Percentiles rank a stretch among this genome's conserved stretches.
These are phyloP conservation scores for Perizoma flavofasciatum DNA, from an alignment of 2,888 invertebrate species.

Conservation along the genomic window DNA sequence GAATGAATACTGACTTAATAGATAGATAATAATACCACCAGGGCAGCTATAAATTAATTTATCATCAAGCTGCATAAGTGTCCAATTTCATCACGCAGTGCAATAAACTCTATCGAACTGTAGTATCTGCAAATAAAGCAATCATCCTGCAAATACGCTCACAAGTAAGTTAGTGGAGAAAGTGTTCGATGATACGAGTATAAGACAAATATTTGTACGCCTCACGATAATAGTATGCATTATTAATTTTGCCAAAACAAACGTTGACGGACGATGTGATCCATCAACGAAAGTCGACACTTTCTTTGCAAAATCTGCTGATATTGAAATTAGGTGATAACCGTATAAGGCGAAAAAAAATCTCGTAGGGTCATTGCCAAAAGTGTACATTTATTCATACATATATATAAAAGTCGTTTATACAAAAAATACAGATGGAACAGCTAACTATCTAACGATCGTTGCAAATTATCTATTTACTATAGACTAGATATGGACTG, in stretches of 20 bases:
- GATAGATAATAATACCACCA: too few relatives aligned
- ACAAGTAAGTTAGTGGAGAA: conserved; percentile 20
- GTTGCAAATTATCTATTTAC: too few relatives aligned
- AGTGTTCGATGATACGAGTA: conserved; percentile 13
- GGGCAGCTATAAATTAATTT: too few relatives aligned
- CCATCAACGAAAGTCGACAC: conserved; percentile 28
- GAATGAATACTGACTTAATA: background rate
- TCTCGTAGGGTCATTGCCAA: too few relatives aligned
- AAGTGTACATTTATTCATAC: too few relatives aligned
- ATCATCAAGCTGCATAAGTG: background rate
- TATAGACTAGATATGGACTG: too few relatives aligned
- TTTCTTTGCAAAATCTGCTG: conserved; percentile 20
- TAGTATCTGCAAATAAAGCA: conserved; percentile 2
- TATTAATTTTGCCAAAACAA: conserved; percentile 34
- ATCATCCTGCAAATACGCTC: conserved; percentile 20
- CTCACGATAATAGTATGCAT: conserved; percentile 8
- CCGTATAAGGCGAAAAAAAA: too few relatives aligned
- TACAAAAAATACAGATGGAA: too few relatives aligned
- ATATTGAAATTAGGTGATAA: conserved; percentile 2
- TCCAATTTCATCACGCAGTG: background rate
- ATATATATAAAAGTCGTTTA: too few relatives aligned
- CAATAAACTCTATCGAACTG: too few relatives aligned
- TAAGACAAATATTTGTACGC: conserved; percentile 25
- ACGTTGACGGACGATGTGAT: conserved; percentile 25
- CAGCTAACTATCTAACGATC: too few relatives aligned